Evolutionary conservation across 1,140 invertebrate species (phyloP), one percentile per base, ranked within the genome.

Genomic region (Neelides sp.): DNA sequence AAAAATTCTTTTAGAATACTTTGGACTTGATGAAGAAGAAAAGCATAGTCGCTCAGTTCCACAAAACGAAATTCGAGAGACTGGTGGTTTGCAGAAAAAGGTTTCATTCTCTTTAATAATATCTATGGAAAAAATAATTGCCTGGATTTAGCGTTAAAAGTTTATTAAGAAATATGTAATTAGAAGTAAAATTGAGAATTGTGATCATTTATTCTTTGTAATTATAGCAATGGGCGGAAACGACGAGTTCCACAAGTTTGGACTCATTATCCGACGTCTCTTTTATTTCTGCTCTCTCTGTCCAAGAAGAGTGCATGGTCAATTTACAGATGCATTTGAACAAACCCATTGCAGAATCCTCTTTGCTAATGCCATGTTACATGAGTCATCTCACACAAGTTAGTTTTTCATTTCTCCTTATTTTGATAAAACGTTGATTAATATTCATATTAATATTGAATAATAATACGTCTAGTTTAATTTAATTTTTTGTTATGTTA

Each of bases 241-340:
- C 49, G 48, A 19, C n/a, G n/a, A 61, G 59, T 46, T 48, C 49
- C 19, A 41, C 48, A 1, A 54, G 53, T 0, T 20, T 58, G 37
- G 59, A 61, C 35, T 61, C 59, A 12, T 30, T 58, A 3, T 61
- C 59, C 2, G 57, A 61, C 28, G 61, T 68, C 2, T 94, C 89
- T 1, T 94, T 91, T 61, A 86, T 87, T 45, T 93, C 88, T 0
- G 90, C 90, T 2, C 77, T 90, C 48, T 90, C 86, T 1, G 92
- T 87, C n/a, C 87, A 92, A 65, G 86, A 91, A 68, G 88, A 93
- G 63, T 81, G 87, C 2, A 68, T 94, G 44, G 85, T 96, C 0
- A 92, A 96, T 73, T 71, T 96, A 4, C 87, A 94, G 62, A 88
- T 89, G 77, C 92, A 97, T 70, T 79, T 93, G 7, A 92, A 94